Evolutionary conservation across 2,113 vertebrate species (phyloP), one percentile per base, ranked within the genome.

Genomic region (Numida meleagris): DNA sequence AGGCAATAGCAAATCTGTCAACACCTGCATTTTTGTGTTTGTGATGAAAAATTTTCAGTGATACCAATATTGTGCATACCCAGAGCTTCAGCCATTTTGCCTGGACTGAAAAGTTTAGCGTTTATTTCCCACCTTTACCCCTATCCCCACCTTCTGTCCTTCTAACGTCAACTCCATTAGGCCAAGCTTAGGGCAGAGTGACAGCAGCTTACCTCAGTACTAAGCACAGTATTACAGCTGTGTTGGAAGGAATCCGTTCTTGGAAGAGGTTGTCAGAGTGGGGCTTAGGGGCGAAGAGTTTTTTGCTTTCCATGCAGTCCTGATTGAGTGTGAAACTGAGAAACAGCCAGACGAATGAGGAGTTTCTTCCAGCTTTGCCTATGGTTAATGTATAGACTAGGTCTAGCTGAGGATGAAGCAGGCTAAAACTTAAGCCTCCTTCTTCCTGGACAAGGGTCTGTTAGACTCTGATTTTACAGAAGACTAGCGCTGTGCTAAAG

Each of bases 261-360:
- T 81, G 65, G 23, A 38, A 53, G 40, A 29, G 75, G 17, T 24
- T 73, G 15, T 58, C 80, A 80, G 79, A 80, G 72, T 13, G 36
- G n/a, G 8, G 45, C 9, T 2, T 2, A 81, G 20, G 3, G 0
- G 5, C 6, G 16, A 4, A 43, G 29, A 58, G 31, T 12, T 10
- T 48, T 15, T 70, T 90, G 40, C 36, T 93, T 88, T 83, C 59
- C 46, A 74, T 83, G 27, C 45, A 36, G 31, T 43, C n/a, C 38
- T 3, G 5, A 6, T 3, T 74, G 59, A 73, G 23, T 70, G 27
- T 53, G 38, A 86, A 68, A 86, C 13, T 3, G 1, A 53, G 74
- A 61, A 80, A 74, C 50, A 55, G 19, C 24, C 50, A 90, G 46
- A 82, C 46, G n/a, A 58, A 74, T 45, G n/a, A 86, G 59, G 21